Base-by-base conservation (phyloP, 1,140 invertebrate genomes). In the Tetraneura akinire region DNA sequence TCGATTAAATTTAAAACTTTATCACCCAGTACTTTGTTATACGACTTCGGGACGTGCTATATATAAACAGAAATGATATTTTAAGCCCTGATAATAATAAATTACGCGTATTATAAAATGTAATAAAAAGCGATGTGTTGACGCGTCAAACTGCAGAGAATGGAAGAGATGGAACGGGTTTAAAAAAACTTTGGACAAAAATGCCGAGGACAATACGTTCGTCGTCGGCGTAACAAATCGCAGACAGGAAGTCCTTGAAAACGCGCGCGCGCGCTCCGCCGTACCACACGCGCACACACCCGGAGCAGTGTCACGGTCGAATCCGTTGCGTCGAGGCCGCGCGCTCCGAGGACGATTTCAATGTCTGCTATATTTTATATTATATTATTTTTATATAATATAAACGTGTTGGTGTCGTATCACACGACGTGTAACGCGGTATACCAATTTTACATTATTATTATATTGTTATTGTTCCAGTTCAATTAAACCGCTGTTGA, bases 191-290 rank as follows among this genome's bases (percentile, higher is more conserved):
- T 76, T 76, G 32, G 37, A 76, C 49, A 76, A 60, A 76, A 76
- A 76, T 42, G 49, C n/a, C 21, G 32, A 60, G 73, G 73, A 74
- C 55, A 76, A 76, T 76, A 55, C 18, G 53, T 29, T 53, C 70
- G 47, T 16, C 16, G 42, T 49, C 73, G 73, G 73, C 73, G 73
- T 76, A 57, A 76, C 73, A 76, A 76, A 76, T 76, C 73, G 73
- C 73, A 76, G 73, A 76, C 73, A 76, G 73, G 73, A 76, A 76
- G 73, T 76, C 73, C 73, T 76, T 76, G 73, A 76, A 74, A 76
- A 55, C 73, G 73, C 73, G 32, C 32, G 73, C 73, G 73, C 73
- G 32, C 32, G 73, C 73, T 57, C 51, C 53, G 53, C 73, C 37
- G 57, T 53, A 73, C 53, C 53, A 57, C 49, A 11, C 73, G 8